These are phyloP conservation scores for Himalopsyche tibetana DNA, from an alignment of 2,888 invertebrate species.

Conservation along the genomic window DNA sequence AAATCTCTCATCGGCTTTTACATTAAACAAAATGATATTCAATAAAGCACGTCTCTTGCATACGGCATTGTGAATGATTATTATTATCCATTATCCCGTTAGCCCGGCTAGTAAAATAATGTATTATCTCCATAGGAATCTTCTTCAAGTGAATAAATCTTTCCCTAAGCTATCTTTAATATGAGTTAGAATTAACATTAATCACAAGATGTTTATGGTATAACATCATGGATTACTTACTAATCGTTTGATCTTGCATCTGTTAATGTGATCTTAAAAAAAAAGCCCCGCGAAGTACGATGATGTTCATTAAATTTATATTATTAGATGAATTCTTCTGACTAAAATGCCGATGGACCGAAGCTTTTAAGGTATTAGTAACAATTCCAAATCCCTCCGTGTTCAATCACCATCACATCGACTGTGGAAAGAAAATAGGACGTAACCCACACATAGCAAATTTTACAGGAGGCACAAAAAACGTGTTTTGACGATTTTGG, in stretches of 20 bases:
- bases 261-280: background rate
- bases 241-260: conserved; percentile 28
- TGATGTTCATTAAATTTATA: background rate
- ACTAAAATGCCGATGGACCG: too few relatives aligned
- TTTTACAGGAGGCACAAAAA: too few relatives aligned
- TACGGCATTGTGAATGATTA: conserved; percentile 35
- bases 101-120: background rate
- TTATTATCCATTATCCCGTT: conserved; percentile 22
- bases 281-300: background rate
- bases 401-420: too few relatives aligned
- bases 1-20: conserved; percentile 14
- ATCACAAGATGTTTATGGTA: conserved; percentile 29
- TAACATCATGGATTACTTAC: conserved; percentile 35
- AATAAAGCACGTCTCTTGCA: conserved; percentile 33
- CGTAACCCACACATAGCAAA: too few relatives aligned
- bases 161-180: conserved; percentile 36
- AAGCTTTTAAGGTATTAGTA: too few relatives aligned
- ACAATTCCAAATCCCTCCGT: too few relatives aligned
- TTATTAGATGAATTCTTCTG: too few relatives aligned
- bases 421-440: too few relatives aligned
- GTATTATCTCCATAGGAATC: background rate
- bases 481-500: too few relatives aligned
- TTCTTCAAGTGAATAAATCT: conserved; percentile 23
- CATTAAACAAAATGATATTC: conserved; percentile 37
- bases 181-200: conserved; percentile 34